These are phyloP conservation scores for Trichogramma pretiosum DNA, from an alignment of 1,140 invertebrate genomes.

Conservation along the genomic window DNA sequence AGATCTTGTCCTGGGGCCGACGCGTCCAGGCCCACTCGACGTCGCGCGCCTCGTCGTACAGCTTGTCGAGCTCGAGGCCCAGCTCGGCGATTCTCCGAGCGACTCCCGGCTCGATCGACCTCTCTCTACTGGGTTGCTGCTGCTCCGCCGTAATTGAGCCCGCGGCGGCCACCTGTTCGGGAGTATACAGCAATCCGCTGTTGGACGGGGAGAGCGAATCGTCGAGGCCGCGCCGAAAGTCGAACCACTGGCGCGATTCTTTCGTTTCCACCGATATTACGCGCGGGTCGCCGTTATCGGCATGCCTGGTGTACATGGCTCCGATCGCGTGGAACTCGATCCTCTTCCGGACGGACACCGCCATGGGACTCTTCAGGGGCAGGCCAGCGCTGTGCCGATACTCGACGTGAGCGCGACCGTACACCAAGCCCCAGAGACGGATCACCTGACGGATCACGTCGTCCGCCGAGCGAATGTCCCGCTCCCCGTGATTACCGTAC, in stretches of 20 bases:
- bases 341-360: constrained; percentile 77
- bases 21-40: constrained; percentile 63
- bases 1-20: constrained; percentile 51
- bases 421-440: too few species aligned
- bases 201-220: too few species aligned
- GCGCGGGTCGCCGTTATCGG: constrained; percentile 57
- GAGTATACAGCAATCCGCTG: too few species aligned
- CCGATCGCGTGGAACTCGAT: constrained; percentile 61
- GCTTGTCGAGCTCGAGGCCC: constrained; percentile 52
- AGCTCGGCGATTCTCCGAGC: constrained; percentile 47
- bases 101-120: constrained; percentile 46
- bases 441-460: too few species aligned
- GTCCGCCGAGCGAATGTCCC: too few species aligned
- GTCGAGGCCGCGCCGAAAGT: too few species aligned
- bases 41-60: constrained; percentile 61
- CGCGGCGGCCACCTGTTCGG: constrained; percentile 64
- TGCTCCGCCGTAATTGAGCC: constrained; percentile 55
- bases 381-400: constrained; percentile 60
- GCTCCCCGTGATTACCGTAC: too few species aligned
- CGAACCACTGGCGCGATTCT: too few species aligned
- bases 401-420: too few species aligned
- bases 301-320: constrained; percentile 73
- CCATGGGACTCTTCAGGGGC: constrained; percentile 56
- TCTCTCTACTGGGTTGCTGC: constrained; percentile 51
- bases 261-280: too few species aligned